phyloP scores from a whole-genome alignment of 2,113 vertebrate species.

The Gymnobelideus leadbeateri region DNA sequence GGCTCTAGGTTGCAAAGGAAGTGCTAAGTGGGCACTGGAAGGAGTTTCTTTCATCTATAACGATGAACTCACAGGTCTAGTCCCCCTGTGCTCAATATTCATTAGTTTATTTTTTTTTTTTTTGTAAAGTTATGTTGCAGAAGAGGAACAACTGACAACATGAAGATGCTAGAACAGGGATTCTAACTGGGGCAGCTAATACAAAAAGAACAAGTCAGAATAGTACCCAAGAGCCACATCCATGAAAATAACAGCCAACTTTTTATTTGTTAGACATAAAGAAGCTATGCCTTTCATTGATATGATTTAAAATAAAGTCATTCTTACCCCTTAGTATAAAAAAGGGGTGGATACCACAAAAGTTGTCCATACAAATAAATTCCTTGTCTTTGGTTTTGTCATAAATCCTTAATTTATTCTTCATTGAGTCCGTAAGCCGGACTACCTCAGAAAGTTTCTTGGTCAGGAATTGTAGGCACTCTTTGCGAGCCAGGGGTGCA shows the following conservation, averaged over 20 bases:
- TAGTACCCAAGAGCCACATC: neutral
- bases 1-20: neutral
- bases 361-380: slow-evolving; percentile 89
- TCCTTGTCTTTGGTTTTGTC: slow-evolving; percentile 86
- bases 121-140: neutral
- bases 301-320: slow-evolving; percentile 25
- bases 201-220: slow-evolving; percentile 29
- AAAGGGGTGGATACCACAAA: slow-evolving; percentile 95
- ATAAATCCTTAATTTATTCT: slow-evolving; percentile 91
- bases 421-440: slow-evolving; percentile 86
- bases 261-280: neutral
- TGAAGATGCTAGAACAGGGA: neutral
- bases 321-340: slow-evolving; percentile 92
- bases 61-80: neutral
- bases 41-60: neutral
- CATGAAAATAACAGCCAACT: neutral
- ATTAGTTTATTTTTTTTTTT: neutral
- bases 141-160: neutral
- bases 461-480: slow-evolving; percentile 90
- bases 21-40: neutral
- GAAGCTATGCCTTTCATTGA: neutral
- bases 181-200: slow-evolving; percentile 37
- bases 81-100: neutral
- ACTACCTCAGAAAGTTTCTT: slow-evolving; percentile 87
- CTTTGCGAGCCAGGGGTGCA: slow-evolving; percentile 86